A percentile compares a stretch with the other conserved stretches of the same genome.
phyloP scores from a whole-genome alignment of 2,797 vertebrate species.

The Florisuga fusca region DNA sequence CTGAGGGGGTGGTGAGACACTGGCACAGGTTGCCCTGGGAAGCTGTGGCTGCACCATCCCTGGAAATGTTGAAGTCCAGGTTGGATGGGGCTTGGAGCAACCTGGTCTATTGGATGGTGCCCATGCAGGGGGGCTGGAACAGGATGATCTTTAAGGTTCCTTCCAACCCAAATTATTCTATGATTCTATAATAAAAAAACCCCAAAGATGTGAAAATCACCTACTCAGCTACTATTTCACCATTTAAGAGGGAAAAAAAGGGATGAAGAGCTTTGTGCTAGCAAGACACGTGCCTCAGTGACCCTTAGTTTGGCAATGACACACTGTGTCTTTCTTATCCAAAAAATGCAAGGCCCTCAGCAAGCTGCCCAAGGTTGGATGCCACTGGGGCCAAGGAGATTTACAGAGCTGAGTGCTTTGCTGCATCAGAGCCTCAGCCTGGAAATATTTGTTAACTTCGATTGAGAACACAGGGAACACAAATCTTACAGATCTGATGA shows the following conservation, averaged over 20 bases:
- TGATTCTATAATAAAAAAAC: too few relatives aligned
- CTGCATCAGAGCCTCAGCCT: background rate
- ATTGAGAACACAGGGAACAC: background rate
- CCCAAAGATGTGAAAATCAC: background rate
- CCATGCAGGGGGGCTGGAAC: too few relatives aligned
- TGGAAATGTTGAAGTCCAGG: too few relatives aligned
- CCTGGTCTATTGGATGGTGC: too few relatives aligned
- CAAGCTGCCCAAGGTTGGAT: background rate
- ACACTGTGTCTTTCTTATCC: conserved; percentile 6
- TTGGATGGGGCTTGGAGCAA: too few relatives aligned
- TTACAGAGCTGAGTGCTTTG: background rate
- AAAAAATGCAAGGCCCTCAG: conserved; percentile 24
- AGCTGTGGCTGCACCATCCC: too few relatives aligned
- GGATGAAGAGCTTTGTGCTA: background rate
- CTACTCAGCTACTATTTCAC: background rate
- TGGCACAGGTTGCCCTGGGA: too few relatives aligned
- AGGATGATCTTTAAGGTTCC: too few relatives aligned
- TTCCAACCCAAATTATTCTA: too few relatives aligned
- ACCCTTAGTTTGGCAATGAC: background rate
- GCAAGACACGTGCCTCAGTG: background rate
- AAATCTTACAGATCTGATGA: background rate
- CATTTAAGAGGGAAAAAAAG: background rate
- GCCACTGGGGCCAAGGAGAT: conserved; percentile 6
- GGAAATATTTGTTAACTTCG: conserved; percentile 24
- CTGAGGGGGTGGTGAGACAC: too few relatives aligned